Percentiles rank a stretch among this genome's conserved stretches.
These are phyloP conservation scores for Eleginops maclovinus DNA, from an alignment of 2,113 vertebrate genomes.

Conservation along the genomic window DNA sequence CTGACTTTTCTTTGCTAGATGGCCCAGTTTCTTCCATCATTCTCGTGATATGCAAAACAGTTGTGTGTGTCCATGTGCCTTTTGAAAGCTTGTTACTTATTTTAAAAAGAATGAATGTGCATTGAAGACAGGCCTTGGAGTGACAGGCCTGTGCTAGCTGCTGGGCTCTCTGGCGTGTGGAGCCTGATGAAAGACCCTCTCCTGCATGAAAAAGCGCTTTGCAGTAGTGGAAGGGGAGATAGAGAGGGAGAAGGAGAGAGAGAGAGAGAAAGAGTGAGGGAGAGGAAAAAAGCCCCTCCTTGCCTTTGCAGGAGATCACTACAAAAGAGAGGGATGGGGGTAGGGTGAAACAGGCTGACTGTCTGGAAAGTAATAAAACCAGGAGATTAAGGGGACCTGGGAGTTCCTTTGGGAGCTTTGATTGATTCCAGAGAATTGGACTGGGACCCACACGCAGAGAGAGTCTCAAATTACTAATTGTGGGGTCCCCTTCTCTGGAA, in stretches of 20 bases:
- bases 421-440: slow-evolving; percentile 87
- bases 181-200: slow-evolving; percentile 82
- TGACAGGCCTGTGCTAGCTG: slow-evolving; percentile 62
- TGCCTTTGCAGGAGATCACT: slow-evolving; percentile 83
- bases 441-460: slow-evolving; percentile 77
- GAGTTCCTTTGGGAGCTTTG: slow-evolving; percentile 86
- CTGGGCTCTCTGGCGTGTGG: slow-evolving; percentile 71
- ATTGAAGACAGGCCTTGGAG: slow-evolving; percentile 38
- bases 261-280: slow-evolving; percentile 13
- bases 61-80: neutral
- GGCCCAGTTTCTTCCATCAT: slow-evolving; percentile 43
- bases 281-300: slow-evolving; percentile 70
- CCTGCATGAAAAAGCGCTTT: slow-evolving; percentile 81
- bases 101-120: slow-evolving; percentile 47
- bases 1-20: slow-evolving; percentile 47
- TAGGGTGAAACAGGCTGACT: slow-evolving; percentile 82
- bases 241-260: slow-evolving; percentile 17
- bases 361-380: slow-evolving; percentile 90
- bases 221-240: slow-evolving; percentile 75
- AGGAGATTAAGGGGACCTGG: slow-evolving; percentile 85
- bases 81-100: slow-evolving; percentile 27
- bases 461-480: slow-evolving; percentile 86
- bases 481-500: slow-evolving; percentile 78
- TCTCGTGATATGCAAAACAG: slow-evolving; percentile 46
- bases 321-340: slow-evolving; percentile 85